Percentiles rank a stretch among this genome's conserved stretches.
phyloP scores from a whole-genome alignment of 2,888 invertebrate species.

The Xestia c-nigrum region DNA sequence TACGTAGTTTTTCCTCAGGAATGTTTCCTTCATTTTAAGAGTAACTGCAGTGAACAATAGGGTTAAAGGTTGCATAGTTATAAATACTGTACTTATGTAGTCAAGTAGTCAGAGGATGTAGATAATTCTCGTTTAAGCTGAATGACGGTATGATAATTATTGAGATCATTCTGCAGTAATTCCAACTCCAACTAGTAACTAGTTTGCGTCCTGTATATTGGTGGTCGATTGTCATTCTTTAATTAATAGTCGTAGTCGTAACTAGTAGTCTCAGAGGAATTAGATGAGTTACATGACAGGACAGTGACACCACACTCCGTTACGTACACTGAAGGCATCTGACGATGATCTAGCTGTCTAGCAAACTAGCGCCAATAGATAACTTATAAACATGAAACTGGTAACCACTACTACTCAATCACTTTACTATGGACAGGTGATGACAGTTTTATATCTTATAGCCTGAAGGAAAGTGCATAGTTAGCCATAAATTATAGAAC shows the following conservation, averaged over 20 bases:
- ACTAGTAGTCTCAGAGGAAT: background rate
- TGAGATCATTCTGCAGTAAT: background rate
- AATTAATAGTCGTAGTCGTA: too few species aligned
- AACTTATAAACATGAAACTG: background rate
- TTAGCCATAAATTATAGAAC: constrained; percentile 11
- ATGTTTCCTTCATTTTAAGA: background rate
- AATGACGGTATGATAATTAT: background rate
- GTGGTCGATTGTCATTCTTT: background rate
- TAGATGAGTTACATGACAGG: background rate
- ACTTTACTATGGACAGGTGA: constrained; percentile 9
- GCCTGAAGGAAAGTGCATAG: constrained; percentile 11
- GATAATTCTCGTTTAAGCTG: background rate
- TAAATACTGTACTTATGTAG: constrained; percentile 12
- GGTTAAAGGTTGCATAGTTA: constrained; percentile 16
- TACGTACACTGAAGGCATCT: background rate
- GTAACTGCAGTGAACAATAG: constrained; percentile 23
- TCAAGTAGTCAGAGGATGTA: background rate
- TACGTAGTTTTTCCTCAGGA: constrained; percentile 1
- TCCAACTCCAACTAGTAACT: background rate
- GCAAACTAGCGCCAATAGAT: background rate
- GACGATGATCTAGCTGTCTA: background rate
- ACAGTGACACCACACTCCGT: background rate
- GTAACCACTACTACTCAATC: constrained; percentile 15
- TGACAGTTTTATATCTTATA: constrained; percentile 26
- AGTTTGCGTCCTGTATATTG: too few species aligned